Percentiles rank a stretch among this genome's conserved stretches.
Conservation (phyloP, 2,888 invertebrate species). For the Helobdella robusta region DNA sequence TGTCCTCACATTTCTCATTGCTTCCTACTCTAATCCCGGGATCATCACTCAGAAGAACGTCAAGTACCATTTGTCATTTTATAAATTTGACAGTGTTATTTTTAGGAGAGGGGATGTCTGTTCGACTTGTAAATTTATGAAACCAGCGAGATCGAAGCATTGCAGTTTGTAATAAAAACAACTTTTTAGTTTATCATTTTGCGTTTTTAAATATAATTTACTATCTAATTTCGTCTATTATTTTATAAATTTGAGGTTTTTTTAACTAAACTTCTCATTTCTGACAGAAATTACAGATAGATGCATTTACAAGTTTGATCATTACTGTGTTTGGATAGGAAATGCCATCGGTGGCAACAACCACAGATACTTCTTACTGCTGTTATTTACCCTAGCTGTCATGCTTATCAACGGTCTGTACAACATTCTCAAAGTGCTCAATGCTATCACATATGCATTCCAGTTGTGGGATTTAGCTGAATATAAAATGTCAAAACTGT, state of each 20-base stretch:
- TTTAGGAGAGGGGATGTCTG: slow-evolving; percentile 38
- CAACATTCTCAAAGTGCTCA: slow-evolving; percentile 38
- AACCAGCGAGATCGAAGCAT: slow-evolving; percentile 46
- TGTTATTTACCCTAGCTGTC: slow-evolving; percentile 40
- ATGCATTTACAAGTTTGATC: slow-evolving; percentile 47
- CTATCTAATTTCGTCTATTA: not conserved
- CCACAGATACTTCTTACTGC: slow-evolving; percentile 43
- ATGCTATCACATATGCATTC: slow-evolving; percentile 34
- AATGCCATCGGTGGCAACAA: slow-evolving; percentile 47
- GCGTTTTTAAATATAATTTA: not conserved
- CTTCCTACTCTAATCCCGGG: slow-evolving; percentile 43
- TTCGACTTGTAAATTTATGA: slow-evolving; percentile 40
- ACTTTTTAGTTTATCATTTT: not conserved
- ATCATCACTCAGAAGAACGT: slow-evolving; percentile 38
- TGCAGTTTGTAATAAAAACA: slow-evolving; percentile 38
- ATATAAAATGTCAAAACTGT: not conserved
- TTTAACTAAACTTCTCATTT: not conserved
- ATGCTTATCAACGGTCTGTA: slow-evolving; percentile 42
- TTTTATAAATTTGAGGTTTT: not conserved
- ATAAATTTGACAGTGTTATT: slow-evolving; percentile 39
- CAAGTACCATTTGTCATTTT: slow-evolving; percentile 35
- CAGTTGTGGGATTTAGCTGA: not conserved
- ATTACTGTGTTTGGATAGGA: slow-evolving; percentile 49
- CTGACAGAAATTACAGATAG: slow-evolving; percentile 42
- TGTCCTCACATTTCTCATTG: slow-evolving; percentile 39